Evolutionary conservation across 2,888 invertebrate genomes (phyloP).

Genomic region (Capitulum mitella): DNA sequence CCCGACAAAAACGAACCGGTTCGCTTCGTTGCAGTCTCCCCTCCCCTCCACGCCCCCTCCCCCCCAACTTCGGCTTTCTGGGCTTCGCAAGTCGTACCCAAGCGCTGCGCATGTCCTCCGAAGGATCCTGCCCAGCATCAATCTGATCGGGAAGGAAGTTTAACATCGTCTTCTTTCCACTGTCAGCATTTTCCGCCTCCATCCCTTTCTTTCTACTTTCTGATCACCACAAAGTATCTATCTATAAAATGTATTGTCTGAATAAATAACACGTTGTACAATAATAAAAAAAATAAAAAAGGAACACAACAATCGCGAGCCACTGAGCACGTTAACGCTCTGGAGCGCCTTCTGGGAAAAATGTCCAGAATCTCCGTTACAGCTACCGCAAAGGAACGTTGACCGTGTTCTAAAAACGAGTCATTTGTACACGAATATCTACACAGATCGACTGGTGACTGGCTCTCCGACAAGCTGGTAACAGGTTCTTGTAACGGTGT

Average conservation of each 20-base stretch:
- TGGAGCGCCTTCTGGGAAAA: neutral
- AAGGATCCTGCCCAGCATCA: no score
- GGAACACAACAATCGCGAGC: neutral
- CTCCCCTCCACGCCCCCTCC: no score
- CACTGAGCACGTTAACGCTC: neutral
- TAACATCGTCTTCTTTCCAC: no score
- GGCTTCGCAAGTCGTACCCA: no score
- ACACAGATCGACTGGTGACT: neutral
- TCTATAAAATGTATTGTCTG: constrained; percentile 21
- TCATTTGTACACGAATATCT: constrained; percentile 15
- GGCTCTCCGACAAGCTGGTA: neutral
- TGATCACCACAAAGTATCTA: no score
- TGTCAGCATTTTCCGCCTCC: no score
- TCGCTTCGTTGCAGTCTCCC: no score
- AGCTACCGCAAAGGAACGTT: constrained; percentile 5
- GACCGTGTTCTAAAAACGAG: neutral
- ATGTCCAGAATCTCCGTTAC: neutral
- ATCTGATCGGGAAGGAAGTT: no score
- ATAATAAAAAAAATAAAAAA: neutral
- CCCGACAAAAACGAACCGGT: no score
- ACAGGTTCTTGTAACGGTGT: neutral
- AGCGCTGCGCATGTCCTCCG: no score
- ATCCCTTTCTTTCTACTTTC: no score
- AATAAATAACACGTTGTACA: constrained; percentile 5
- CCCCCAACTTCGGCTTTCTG: no score